Evolutionary conservation across 2,888 invertebrate species (phyloP), one percentile per base, ranked within the genome.

Genomic region (Bellardia pandia): DNA sequence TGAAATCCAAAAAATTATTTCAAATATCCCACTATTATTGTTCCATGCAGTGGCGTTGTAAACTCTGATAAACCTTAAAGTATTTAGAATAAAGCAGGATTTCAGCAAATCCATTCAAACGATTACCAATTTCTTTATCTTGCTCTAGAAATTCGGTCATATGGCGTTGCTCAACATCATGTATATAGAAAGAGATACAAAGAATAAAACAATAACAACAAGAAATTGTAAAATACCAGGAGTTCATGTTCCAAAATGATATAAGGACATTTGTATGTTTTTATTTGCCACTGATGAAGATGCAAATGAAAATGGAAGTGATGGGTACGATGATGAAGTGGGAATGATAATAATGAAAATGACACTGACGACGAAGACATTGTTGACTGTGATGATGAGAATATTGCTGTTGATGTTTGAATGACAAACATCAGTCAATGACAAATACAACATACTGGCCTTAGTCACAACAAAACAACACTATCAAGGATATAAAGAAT

Each of bases 341-440:
- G 30, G 58, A 45, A 16, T 23, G 45, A 16, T 58, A 45, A 37
- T 53, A 68, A 51, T 45, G 60, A 58, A 51, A 66, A 53, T 23
- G 42, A 33, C 56, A 30, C 14, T 68, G 56, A 68, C 33, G 74
- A 16, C 58, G 23, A 48, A 33, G 37, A 51, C 8, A 53, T 23
- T 60, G 71, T 53, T 30, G 30, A 53, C 48, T 62, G 48, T 33
- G 33, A 62, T 51, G 74, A 68, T 40, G 58, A 51, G 9, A 76
- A 71, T 76, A 62, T 69, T 82, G 82, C 62, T 82, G 69, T 71
- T 82, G 76, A 82, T 76, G 76, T 76, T 76, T 30, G 62, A 76
- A 71, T 82, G 69, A 69, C 75, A 82, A 82, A 64, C 82, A 82
- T 82, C 76, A 76, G 76, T 82, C 82, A 82, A 69, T 82, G 82